Evolutionary conservation across 2,113 vertebrate genomes (phyloP).

Genomic region (Cyphomyrus discorhynchus): DNA sequence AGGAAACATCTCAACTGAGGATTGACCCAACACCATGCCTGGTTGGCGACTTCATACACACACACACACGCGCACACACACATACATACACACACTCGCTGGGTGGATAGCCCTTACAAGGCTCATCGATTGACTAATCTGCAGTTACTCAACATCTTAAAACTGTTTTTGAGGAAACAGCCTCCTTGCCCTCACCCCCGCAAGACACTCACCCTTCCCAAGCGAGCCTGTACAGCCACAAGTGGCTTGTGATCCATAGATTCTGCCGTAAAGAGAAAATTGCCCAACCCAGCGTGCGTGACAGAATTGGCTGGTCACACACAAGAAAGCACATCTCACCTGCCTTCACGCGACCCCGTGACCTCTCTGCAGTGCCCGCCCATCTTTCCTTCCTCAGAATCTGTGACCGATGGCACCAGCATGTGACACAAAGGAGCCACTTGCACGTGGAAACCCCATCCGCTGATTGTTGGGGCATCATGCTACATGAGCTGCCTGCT

Average conservation of each 20-base stretch:
- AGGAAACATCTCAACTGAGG: neutral
- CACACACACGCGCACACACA: neutral
- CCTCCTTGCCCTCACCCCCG: neutral
- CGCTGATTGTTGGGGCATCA: neutral
- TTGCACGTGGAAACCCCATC: neutral
- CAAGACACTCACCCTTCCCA: neutral
- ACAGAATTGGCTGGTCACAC: neutral
- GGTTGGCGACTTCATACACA: neutral
- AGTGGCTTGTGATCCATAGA: neutral
- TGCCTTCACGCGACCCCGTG: neutral
- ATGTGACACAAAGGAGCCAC: neutral
- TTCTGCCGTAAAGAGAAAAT: neutral
- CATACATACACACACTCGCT: neutral
- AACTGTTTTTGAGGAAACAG: neutral
- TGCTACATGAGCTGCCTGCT: neutral
- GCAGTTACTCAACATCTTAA: neutral
- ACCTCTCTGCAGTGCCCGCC: neutral
- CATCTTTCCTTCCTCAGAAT: neutral
- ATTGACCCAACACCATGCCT: neutral
- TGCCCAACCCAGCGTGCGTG: neutral
- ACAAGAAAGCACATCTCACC: neutral
- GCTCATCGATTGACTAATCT: conserved; percentile 5
- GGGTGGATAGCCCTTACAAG: conserved; percentile 9
- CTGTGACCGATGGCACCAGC: neutral
- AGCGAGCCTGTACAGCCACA: neutral